A percentile compares a stretch with the other conserved stretches of the same genome.
phyloP scores from a whole-genome alignment of 2,113 vertebrate genomes.

The Glaucomys volans region DNA sequence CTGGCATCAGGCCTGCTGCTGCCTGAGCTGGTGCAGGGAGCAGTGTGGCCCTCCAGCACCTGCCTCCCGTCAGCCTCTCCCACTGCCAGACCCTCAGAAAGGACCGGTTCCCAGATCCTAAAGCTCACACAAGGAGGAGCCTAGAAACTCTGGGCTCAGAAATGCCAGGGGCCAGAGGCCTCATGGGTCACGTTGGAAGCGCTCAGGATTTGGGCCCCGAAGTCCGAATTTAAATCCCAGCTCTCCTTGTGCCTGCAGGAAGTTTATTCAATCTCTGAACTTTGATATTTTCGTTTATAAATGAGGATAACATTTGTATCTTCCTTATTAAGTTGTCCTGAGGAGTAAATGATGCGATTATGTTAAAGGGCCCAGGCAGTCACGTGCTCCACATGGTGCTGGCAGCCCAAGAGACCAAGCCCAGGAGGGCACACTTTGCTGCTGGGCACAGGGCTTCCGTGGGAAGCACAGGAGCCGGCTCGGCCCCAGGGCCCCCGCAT shows the following conservation, averaged over 20 bases:
- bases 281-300: slow-evolving; percentile 16
- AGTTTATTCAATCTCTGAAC: neutral
- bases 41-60: neutral
- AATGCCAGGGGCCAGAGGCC: neutral
- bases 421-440: neutral
- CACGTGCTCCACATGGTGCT: rapidly evolving
- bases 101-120: neutral
- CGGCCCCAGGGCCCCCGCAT: neutral
- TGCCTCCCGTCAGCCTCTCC: neutral
- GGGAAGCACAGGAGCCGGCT: neutral
- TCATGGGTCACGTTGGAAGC: neutral
- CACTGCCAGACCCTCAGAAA: neutral
- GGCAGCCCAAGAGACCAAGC: neutral
- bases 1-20: slow-evolving; percentile 32
- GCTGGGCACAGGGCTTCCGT: neutral
- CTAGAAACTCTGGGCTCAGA: neutral
- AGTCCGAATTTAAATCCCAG: neutral
- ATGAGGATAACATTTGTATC: neutral
- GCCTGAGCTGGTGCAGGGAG: neutral
- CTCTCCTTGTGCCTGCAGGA: neutral
- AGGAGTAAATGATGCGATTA: neutral
- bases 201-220: neutral
- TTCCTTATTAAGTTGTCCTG: neutral
- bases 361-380: neutral
- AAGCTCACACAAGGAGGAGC: neutral